These are phyloP conservation scores for Bufo gargarizans DNA, from an alignment of 2,113 vertebrate genomes.

Conservation along the genomic window DNA sequence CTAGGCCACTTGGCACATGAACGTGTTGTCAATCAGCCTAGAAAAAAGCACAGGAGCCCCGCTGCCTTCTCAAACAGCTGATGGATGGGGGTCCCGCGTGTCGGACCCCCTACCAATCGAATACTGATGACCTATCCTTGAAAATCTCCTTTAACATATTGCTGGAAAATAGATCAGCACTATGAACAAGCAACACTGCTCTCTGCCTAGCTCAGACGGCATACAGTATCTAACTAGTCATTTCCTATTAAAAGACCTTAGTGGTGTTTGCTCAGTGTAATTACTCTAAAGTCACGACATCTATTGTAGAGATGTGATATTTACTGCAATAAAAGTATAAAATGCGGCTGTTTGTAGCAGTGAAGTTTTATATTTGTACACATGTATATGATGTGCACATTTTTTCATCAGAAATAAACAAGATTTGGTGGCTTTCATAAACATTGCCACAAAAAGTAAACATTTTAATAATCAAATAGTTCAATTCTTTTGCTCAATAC, in stretches of 20 bases:
- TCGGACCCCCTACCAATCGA: no score
- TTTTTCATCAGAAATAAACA: background rate
- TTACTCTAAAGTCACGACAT: background rate
- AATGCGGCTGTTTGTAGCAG: no score
- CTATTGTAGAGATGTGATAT: no score
- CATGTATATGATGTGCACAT: no score
- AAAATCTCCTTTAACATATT: no score
- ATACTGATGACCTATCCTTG: no score
- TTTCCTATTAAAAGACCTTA: background rate
- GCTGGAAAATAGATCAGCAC: background rate
- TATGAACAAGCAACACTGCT: conserved; percentile 6
- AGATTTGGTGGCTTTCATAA: background rate
- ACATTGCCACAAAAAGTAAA: background rate
- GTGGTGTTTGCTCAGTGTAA: background rate
- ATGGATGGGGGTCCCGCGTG: no score
- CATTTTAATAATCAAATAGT: background rate
- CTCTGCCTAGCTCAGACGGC: background rate
- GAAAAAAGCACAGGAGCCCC: no score
- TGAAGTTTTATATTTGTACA: background rate
- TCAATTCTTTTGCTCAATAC: conserved; percentile 1
- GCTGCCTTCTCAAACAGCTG: no score
- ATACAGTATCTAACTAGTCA: background rate
- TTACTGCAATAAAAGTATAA: no score
- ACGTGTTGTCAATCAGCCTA: no score
- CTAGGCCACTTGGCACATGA: no score